Evolutionary conservation across 2,797 vertebrate genomes (phyloP), one percentile per base, ranked within the genome.

Genomic region (Betta splendens): DNA sequence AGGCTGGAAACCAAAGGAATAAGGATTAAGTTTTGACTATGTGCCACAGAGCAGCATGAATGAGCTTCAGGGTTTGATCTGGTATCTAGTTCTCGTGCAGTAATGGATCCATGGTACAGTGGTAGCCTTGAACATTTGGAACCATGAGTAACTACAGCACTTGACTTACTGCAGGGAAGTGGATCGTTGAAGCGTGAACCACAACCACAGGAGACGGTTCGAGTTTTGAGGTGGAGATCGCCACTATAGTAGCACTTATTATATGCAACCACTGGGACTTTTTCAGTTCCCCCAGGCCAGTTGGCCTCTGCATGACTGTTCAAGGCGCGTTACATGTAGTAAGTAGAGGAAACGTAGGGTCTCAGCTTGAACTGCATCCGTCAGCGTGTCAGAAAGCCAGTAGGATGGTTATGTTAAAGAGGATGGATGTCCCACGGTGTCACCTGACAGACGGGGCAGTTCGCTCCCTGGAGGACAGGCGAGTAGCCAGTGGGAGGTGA

Each of bases 371-470:
- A 28, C 53, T 55, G n/a, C 18, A 33, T 35, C 71, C 31, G 75
- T 69, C 31, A 13, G 37, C 46, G 22, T 65, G 79, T 75, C 70
- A 70, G 51, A 69, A 61, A 58, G n/a, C 54, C 35, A 64, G 61
- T 44, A 3, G 33, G 51, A 49, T 44, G 39, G 70, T 73, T 72
- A 52, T 28, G 72, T 71, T 77, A 73, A 72, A 74, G 44, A 81
- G 74, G 70, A 87, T 75, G 31, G 49, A 85, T 84, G 57, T 70
- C 64, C 51, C 9, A 13, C 74, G 28, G 26, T 63, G 68, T 52
- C 74, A 68, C 50, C 53, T 70, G 79, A 81, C 80, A 71, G 74
- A 69, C 56, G 31, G 62, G 65, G 56, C 65, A 69, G 45, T 79
- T 70, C 68, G 63, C 57, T 76, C 72, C 71, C 57, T 60, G 51